Base-by-base conservation (phyloP, 1,140 invertebrate species). In the Pinna nobilis region DNA sequence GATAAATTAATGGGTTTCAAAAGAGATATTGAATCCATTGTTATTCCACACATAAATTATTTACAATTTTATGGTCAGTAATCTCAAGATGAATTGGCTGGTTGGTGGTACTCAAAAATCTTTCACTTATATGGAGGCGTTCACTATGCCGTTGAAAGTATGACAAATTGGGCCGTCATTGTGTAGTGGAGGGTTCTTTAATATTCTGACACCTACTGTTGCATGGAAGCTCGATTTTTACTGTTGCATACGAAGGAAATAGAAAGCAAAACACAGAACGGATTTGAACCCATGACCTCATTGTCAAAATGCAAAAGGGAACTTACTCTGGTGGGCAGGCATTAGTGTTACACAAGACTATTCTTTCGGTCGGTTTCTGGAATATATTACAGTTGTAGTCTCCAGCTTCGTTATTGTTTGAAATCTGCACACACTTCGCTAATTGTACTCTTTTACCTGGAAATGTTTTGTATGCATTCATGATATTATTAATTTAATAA, bases 271-370 rank as follows among this genome's bases (percentile, higher is more conserved):
- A 18, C n/a, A n/a, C n/a, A 53, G 9, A 53, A 53, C 7, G 23
- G 7, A 18, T 23, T 53, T 7, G 23, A 9, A 7, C 9, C 9
- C 9, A 53, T 13, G 7, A 18, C 7, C 23, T 9, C 9, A 23
- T 18, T 53, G 7, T 13, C 9, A 25, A 9, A 53, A 13, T 13
- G 50, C 50, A 13, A 53, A 13, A n/a, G n/a, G n/a, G 9, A n/a
- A 67, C 73, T 49, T 50, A 75, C 73, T 60, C 50, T 23, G 73
- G 66, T n/a, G 73, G 67, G 44, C 73, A 75, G 18, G 60, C 59
- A 0, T 65, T 53, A 3, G 25, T 60, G 25, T 75, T 75, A 51
- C 73, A 75, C 20, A 33, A 6, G 4, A 32, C 25, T 9, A 28
- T 15, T 6, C 28, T 28, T 25, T 75, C 73, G 3, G 60, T 15